Conservation (phyloP, 2,113 vertebrate genomes). For the Aplodontia rufa region DNA sequence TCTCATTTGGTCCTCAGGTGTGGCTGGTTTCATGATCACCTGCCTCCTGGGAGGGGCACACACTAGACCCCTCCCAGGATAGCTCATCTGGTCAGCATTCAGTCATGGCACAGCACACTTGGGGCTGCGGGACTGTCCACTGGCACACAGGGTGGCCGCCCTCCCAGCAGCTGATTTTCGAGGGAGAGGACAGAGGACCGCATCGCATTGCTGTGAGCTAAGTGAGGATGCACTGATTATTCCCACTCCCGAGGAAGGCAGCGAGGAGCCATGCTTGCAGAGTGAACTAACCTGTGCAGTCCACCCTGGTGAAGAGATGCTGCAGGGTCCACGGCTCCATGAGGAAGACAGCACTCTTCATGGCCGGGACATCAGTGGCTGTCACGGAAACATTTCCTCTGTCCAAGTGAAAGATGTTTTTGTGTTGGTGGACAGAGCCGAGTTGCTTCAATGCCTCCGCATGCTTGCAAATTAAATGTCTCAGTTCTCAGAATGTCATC, state of each 20-base stretch:
- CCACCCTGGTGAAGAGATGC: fast-evolving
- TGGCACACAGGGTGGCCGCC: too few species aligned
- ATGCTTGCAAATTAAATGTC: background rate
- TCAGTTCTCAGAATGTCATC: background rate
- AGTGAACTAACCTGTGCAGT: fast-evolving
- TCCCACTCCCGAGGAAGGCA: background rate
- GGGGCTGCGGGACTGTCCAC: background rate
- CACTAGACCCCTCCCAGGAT: too few species aligned
- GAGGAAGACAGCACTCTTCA: too few species aligned
- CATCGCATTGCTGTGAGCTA: fast-evolving
- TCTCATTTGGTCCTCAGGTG: background rate
- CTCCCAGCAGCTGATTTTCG: fast-evolving
- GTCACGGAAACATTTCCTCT: background rate
- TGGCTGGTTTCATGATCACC: background rate
- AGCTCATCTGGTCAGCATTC: background rate
- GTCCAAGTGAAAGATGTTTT: background rate
- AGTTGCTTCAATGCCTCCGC: background rate
- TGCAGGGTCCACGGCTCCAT: fast-evolving
- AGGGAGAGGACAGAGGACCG: fast-evolving
- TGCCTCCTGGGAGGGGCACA: fast-evolving
- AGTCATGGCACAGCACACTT: fast-evolving
- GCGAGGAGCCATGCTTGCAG: too few species aligned
- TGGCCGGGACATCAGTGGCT: background rate
- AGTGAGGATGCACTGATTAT: too few species aligned
- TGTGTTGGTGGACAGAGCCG: background rate